These are phyloP conservation scores for Microctenopoma lineatum DNA, from an alignment of 2,797 vertebrate species.

Conservation along the genomic window DNA sequence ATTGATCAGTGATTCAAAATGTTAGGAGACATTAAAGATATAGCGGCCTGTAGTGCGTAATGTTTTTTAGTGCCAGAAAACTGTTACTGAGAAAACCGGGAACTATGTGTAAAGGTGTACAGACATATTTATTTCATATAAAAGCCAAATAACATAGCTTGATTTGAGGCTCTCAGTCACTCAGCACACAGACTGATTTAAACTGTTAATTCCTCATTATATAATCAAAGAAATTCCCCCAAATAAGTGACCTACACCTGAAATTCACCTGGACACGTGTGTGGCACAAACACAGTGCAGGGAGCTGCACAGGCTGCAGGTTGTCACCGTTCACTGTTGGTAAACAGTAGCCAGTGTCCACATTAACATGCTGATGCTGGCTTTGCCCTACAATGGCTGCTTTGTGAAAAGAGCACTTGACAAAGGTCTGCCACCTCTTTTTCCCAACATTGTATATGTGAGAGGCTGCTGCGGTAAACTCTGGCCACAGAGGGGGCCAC, in stretches of 20 bases:
- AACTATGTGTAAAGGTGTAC: background rate
- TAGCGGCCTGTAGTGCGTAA: too few relatives aligned
- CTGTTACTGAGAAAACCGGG: background rate
- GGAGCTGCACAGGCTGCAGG: slow-evolving; percentile 32
- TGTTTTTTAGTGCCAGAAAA: background rate
- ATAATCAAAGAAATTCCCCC: background rate
- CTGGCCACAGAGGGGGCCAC: slow-evolving; percentile 73
- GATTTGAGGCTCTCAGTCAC: background rate
- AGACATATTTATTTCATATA: background rate
- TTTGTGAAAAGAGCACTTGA: slow-evolving; percentile 93
- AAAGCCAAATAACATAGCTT: background rate
- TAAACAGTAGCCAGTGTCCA: slow-evolving; percentile 83
- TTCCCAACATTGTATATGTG: slow-evolving; percentile 85
- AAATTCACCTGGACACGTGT: slow-evolving; percentile 3
- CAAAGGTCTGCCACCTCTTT: slow-evolving; percentile 88
- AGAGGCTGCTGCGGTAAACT: slow-evolving; percentile 67
- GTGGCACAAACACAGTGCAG: slow-evolving; percentile 4
- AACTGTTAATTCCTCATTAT: background rate
- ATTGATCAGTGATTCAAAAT: background rate
- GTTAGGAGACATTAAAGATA: background rate
- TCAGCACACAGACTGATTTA: background rate
- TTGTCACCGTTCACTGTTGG: slow-evolving; percentile 44
- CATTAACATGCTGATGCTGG: slow-evolving; percentile 88
- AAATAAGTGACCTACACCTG: background rate
- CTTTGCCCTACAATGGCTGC: slow-evolving; percentile 89